phyloP scores from a whole-genome alignment of 2,113 vertebrate species.

The Charina bottae region DNA sequence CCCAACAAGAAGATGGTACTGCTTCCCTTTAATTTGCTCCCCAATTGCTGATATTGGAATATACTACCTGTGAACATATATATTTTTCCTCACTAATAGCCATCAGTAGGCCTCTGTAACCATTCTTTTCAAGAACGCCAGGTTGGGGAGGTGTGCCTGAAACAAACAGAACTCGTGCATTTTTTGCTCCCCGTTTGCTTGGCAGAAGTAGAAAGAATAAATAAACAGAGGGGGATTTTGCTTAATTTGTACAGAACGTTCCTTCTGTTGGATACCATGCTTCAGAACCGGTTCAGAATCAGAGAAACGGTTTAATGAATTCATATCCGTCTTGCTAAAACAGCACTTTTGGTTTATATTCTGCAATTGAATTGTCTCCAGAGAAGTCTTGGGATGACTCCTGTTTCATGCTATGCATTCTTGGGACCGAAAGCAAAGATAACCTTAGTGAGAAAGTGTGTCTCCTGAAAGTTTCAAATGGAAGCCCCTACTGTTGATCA shows the following conservation, averaged over 20 bases:
- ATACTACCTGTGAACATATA: not conserved
- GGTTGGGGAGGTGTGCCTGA: not conserved
- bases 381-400: constrained; percentile 28
- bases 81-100: not conserved
- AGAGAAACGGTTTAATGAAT: constrained; percentile 8
- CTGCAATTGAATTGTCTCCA: constrained; percentile 47
- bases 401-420: constrained; percentile 53
- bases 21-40: not conserved
- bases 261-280: not conserved
- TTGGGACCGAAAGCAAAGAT: constrained; percentile 58
- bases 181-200: not conserved
- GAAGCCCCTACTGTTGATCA: constrained; percentile 54
- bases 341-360: constrained; percentile 57
- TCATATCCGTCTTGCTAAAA: constrained; percentile 53
- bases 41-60: not conserved
- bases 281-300: not conserved
- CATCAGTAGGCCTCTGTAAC: not conserved
- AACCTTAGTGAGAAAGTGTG: constrained; percentile 57
- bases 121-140: not conserved
- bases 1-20: not conserved
- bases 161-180: not conserved
- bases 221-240: not conserved
- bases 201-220: not conserved
- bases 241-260: not conserved
- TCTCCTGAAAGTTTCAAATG: constrained; percentile 61